A percentile compares a stretch with the other conserved stretches of the same genome.
phyloP scores from a whole-genome alignment of 1,140 invertebrate species.

The Drosophila pallidifrons region DNA sequence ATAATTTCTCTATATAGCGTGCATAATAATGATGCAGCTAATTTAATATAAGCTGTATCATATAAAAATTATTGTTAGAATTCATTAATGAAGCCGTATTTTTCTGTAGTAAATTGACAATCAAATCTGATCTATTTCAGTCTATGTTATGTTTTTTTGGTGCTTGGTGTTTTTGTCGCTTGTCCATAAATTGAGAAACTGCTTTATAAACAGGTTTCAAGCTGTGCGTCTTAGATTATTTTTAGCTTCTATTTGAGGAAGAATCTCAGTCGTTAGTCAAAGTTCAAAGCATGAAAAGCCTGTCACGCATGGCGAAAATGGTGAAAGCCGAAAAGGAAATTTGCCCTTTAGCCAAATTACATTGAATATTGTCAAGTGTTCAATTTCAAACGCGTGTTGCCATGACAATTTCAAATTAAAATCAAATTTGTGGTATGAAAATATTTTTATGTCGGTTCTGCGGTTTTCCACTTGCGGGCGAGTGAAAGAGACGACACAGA shows the following conservation, averaged over 20 bases:
- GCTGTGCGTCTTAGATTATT: no score
- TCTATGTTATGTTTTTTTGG: no score
- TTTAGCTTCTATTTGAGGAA: not conserved
- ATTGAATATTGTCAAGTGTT: slow-evolving; percentile 19
- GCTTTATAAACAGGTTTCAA: no score
- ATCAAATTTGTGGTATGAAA: slow-evolving; percentile 61
- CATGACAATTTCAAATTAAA: slow-evolving; percentile 66
- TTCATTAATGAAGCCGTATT: no score
- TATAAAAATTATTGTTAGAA: no score
- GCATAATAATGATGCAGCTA: no score
- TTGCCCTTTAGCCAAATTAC: slow-evolving; percentile 18
- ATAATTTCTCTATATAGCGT: no score
- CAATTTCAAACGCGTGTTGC: slow-evolving; percentile 23
- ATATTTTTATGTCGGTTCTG: slow-evolving; percentile 55
- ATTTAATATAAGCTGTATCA: no score
- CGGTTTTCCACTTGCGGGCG: slow-evolving; percentile 5
- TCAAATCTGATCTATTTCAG: no score
- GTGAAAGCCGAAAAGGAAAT: not conserved
- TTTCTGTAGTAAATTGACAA: no score
- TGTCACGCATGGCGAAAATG: slow-evolving; percentile 1
- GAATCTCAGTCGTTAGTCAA: not conserved
- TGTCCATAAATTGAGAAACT: no score
- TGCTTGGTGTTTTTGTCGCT: no score
- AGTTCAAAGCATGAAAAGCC: slow-evolving; percentile 6
- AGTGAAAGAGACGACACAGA: not conserved